Evolutionary conservation across 2,888 invertebrate species (phyloP).

Genomic region (Argynnis bischoffii): DNA sequence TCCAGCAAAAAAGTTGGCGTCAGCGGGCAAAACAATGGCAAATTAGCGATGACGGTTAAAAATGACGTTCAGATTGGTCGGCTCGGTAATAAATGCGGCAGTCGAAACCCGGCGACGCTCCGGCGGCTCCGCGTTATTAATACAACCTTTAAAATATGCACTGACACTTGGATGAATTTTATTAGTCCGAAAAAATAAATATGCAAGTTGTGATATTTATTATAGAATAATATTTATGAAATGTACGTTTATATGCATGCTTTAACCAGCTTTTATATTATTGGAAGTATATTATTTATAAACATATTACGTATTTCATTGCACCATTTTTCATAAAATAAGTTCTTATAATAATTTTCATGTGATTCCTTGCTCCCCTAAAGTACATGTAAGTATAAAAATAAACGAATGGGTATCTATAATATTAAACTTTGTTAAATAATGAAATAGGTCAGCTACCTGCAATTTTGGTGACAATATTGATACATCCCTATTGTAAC

Average conservation of each 20-base stretch:
- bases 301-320: not conserved
- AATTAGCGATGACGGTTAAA: conserved; percentile 81
- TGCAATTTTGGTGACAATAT: conserved; percentile 37
- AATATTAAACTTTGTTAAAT: too few species aligned
- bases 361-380: too few species aligned
- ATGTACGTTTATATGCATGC: not conserved
- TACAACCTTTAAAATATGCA: conserved; percentile 51
- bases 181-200: conserved; percentile 26
- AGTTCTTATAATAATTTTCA: too few species aligned
- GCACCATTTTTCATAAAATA: not conserved
- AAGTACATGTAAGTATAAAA: too few species aligned
- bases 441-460: conserved; percentile 27
- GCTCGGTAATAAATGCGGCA: conserved; percentile 47
- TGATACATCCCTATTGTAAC: conserved; percentile 33
- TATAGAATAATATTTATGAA: not conserved
- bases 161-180: conserved; percentile 38
- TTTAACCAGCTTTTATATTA: not conserved
- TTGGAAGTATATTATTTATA: not conserved
- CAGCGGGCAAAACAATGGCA: conserved; percentile 77
- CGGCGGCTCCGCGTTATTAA: conserved; percentile 55
- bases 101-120: conserved; percentile 51
- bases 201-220: conserved; percentile 10
- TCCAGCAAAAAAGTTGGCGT: conserved; percentile 75
- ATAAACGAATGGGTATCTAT: too few species aligned
- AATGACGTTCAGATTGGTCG: conserved; percentile 68